These are phyloP conservation scores for Osmerus eperlanus DNA, from an alignment of 2,113 vertebrate species.

Conservation along the genomic window DNA sequence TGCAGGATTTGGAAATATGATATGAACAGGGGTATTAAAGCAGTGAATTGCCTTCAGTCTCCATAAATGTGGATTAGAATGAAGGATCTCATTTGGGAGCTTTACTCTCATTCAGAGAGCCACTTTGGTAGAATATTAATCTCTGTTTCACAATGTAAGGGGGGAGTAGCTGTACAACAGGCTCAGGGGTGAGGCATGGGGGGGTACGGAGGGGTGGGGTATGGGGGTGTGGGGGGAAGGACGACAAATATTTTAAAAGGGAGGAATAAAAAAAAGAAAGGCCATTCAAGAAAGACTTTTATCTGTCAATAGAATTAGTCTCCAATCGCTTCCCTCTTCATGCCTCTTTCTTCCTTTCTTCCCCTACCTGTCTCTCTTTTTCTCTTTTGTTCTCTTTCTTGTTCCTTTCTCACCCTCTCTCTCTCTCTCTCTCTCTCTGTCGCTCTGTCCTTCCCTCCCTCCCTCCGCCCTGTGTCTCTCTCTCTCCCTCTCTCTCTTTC, in stretches of 20 bases:
- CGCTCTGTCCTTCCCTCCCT: conserved; percentile 20
- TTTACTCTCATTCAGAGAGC: conserved; percentile 49
- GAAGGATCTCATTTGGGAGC: conserved; percentile 60
- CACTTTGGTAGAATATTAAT: conserved; percentile 55
- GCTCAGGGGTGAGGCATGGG: neutral
- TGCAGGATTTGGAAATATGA: conserved; percentile 43
- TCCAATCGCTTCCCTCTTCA: conserved; percentile 49
- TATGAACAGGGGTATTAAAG: conserved; percentile 39
- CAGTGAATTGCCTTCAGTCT: conserved; percentile 37
- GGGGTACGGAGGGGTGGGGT: conserved; percentile 28
- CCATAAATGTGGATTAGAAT: conserved; percentile 60
- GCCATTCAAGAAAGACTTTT: conserved; percentile 69
- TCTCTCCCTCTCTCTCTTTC: conserved; percentile 14
- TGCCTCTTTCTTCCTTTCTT: conserved; percentile 49
- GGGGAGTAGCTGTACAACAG: neutral
- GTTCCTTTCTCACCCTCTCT: conserved; percentile 26
- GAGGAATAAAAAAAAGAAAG: conserved; percentile 67
- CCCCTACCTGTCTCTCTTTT: conserved; percentile 1
- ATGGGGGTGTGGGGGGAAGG: conserved; percentile 17
- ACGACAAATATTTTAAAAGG: conserved; percentile 72
- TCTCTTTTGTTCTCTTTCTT: conserved; percentile 6
- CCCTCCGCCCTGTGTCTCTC: neutral
- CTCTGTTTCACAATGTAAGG: conserved; percentile 32
- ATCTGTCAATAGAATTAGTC: conserved; percentile 87
- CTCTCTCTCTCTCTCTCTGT: conserved; percentile 31